These are phyloP conservation scores for Tupiocoris notatus DNA, from an alignment of 2,888 invertebrate species.

Conservation along the genomic window DNA sequence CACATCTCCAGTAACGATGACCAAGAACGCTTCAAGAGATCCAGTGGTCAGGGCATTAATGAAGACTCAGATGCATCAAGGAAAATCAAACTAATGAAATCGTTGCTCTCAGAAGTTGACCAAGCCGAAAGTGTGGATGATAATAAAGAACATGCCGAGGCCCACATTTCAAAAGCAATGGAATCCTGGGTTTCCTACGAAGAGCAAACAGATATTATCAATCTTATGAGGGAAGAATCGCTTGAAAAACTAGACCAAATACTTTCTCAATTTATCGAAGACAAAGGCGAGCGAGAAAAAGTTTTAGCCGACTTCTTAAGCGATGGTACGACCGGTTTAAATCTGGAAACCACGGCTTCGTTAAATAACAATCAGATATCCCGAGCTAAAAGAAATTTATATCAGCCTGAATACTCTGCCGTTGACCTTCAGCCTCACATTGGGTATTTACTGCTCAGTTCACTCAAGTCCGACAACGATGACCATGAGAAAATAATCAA, in stretches of 20 bases:
- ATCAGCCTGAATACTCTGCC: not conserved
- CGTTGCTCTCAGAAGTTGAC: not conserved
- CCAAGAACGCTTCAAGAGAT: not conserved
- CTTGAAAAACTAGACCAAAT: not conserved
- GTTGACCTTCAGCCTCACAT: not conserved
- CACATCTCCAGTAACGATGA: not conserved
- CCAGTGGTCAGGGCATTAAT: slow-evolving; percentile 15
- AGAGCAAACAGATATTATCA: not conserved
- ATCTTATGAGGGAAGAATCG: not conserved
- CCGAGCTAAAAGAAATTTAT: not conserved
- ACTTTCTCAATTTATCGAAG: not conserved
- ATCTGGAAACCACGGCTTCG: too few species aligned
- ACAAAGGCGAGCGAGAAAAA: not conserved
- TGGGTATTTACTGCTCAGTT: not conserved
- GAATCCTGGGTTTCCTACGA: not conserved
- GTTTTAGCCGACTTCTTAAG: not conserved
- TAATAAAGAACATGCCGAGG: too few species aligned
- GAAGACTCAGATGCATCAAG: too few species aligned
- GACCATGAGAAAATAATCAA: slow-evolving; percentile 31
- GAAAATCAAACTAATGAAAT: not conserved
- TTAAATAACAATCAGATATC: too few species aligned
- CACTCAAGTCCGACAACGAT: not conserved
- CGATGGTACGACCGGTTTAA: not conserved
- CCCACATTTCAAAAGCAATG: too few species aligned
- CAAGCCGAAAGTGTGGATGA: too few species aligned